Evolutionary conservation across 1,140 invertebrate species (phyloP), one percentile per base, ranked within the genome.

Genomic region (Uloborus diversus): DNA sequence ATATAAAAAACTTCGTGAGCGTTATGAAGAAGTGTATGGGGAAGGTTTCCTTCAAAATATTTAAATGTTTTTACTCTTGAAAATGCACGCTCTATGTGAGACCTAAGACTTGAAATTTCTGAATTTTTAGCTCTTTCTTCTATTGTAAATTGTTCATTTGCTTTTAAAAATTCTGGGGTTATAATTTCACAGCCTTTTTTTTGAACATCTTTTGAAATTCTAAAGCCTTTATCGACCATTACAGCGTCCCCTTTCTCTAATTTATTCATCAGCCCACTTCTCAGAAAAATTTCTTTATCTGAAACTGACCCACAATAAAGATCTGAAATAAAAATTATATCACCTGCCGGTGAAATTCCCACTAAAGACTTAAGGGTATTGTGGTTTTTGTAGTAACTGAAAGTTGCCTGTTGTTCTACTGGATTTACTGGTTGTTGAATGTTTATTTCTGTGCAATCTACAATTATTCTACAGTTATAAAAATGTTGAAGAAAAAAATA

Each of bases 201-300:
- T n/a, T 57, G 11, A 14, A 62, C 1, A 17, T 62, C 59, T 20
- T 62, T 32, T 62, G 28, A 25, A 62, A 62, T 62, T 20, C 25
- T 62, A 62, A 62, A 62, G 28, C 28, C 59, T 23, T 62, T 62
- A 23, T 62, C 59, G 33, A 20, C 27, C 25, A 62, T 9, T 14
- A 56, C 51, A 11, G 23, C 4, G 51, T 56, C 51, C 11, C 20
- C 20, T 56, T 56, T 23, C 23, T 56, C 51, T 23, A 56, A 56
- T 20, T 11, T 56, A 1, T 62, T 14, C 28, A 62, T 13, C 28
- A 62, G 33, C 17, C 20, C 20, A 32, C 27, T 30, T 20, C 28
- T 62, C 30, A 30, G 9, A 62, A 62, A 62, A 9, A 62, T 14
- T 5, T 32, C 23, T 23, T 62, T 62, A 62, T 62, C 59, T 30